These are phyloP conservation scores for Galendromus occidentalis DNA, from an alignment of 1,140 invertebrate species.

Conservation along the genomic window DNA sequence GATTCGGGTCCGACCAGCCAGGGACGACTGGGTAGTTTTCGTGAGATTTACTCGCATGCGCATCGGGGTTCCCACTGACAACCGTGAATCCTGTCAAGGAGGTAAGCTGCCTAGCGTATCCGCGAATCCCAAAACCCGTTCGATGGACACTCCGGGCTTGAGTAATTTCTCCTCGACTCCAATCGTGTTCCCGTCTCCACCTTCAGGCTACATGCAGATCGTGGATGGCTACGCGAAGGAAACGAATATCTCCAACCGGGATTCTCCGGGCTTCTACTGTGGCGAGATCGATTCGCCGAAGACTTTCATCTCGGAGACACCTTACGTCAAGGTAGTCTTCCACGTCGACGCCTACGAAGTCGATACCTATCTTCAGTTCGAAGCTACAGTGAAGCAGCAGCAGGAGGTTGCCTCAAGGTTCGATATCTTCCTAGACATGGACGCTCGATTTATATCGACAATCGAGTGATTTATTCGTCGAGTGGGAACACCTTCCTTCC, in stretches of 20 bases:
- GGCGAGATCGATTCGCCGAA: slow-evolving; percentile 78
- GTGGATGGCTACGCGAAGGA: slow-evolving; percentile 20
- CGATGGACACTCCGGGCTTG: neutral
- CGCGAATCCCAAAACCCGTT: too few species aligned
- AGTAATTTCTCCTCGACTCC: neutral
- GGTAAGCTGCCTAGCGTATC: slow-evolving; percentile 12
- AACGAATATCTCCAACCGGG: slow-evolving; percentile 15
- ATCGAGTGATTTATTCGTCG: neutral
- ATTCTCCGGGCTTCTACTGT: slow-evolving; percentile 47
- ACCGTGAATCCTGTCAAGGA: slow-evolving; percentile 18
- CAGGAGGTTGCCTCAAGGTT: slow-evolving; percentile 37
- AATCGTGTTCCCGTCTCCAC: neutral
- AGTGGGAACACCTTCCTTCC: neutral
- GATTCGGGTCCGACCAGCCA: slow-evolving; percentile 53
- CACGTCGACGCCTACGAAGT: slow-evolving; percentile 67
- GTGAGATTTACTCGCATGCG: slow-evolving; percentile 34
- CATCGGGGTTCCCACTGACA: slow-evolving; percentile 17
- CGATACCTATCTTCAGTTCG: slow-evolving; percentile 57
- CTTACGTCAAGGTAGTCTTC: slow-evolving; percentile 68
- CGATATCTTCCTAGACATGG: neutral
- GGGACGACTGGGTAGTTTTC: slow-evolving; percentile 65
- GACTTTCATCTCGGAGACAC: slow-evolving; percentile 80
- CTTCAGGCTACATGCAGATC: slow-evolving; percentile 19
- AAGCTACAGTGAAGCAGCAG: slow-evolving; percentile 60
- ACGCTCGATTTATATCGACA: too few species aligned